A percentile compares a stretch with the other conserved stretches of the same genome.
Evolutionary conservation across 2,797 vertebrate genomes (phyloP).

Genomic region (Sebastes oblongus): DNA sequence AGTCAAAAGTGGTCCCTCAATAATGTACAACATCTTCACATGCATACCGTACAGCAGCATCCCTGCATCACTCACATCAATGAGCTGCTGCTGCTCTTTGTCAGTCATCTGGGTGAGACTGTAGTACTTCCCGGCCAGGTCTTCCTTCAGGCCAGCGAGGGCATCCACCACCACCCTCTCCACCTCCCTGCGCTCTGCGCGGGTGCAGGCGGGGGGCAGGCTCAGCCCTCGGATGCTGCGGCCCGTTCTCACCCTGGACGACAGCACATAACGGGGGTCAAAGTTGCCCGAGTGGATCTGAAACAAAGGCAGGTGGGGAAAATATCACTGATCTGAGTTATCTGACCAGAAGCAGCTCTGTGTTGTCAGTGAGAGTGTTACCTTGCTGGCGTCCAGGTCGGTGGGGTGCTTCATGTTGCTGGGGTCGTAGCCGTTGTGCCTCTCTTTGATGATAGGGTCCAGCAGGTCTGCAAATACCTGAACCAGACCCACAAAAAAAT

Average conservation of each 20-base stretch:
- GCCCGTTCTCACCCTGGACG: conserved; percentile 94
- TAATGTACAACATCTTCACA: background rate
- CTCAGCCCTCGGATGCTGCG: conserved; percentile 96
- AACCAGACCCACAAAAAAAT: background rate
- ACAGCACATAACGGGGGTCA: conserved; percentile 95
- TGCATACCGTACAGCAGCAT: background rate
- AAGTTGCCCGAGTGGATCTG: conserved; percentile 91
- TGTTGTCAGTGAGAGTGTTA: conserved; percentile 44
- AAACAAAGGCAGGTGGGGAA: background rate
- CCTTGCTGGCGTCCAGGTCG: conserved; percentile 93
- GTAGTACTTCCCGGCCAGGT: conserved; percentile 90
- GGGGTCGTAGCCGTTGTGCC: conserved; percentile 96
- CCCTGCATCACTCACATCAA: conserved; percentile 86
- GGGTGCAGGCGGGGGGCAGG: conserved; percentile 92
- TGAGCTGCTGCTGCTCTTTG: conserved; percentile 93
- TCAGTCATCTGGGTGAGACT: conserved; percentile 93
- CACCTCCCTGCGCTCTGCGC: conserved; percentile 94
- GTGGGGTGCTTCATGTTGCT: conserved; percentile 91
- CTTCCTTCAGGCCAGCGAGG: conserved; percentile 86
- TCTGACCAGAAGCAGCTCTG: background rate
- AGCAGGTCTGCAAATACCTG: conserved; percentile 94
- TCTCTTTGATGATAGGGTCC: conserved; percentile 92
- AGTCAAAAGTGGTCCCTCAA: background rate
- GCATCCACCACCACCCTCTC: conserved; percentile 91
- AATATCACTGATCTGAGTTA: background rate